Evolutionary conservation across 2,113 vertebrate genomes (phyloP).

Genomic region (Esox niger): DNA sequence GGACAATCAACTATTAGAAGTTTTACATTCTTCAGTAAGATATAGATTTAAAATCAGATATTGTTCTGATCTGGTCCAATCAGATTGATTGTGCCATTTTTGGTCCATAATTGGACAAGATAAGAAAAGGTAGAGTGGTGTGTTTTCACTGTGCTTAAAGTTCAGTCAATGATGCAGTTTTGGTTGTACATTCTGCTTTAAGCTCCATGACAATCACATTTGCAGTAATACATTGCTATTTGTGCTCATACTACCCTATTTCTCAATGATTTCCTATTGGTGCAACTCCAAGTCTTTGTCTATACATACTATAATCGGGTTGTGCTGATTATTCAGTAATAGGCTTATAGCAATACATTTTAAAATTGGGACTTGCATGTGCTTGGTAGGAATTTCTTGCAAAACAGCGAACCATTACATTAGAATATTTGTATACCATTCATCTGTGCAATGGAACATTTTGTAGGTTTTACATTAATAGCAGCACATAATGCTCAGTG

Average conservation of each 20-base stretch:
- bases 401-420: background rate
- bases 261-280: background rate
- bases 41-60: background rate
- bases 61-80: background rate
- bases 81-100: background rate
- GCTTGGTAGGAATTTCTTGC: background rate
- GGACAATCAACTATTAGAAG: background rate
- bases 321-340: background rate
- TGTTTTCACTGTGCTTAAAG: slow-evolving; percentile 9
- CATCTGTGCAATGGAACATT: too few relatives aligned
- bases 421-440: background rate
- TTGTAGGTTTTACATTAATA: background rate
- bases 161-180: background rate
- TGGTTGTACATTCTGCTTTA: background rate
- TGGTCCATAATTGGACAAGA: background rate
- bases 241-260: background rate
- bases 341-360: background rate
- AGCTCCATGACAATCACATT: background rate
- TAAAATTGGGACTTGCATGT: background rate
- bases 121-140: background rate
- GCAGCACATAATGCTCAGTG: background rate
- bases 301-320: background rate
- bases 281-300: slow-evolving; percentile 29
- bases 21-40: background rate
- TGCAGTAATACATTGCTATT: background rate